Percentiles rank a stretch among this genome's conserved stretches.
Conservation (phyloP, 2,113 vertebrate genomes). For the Entelurus aequoreus region DNA sequence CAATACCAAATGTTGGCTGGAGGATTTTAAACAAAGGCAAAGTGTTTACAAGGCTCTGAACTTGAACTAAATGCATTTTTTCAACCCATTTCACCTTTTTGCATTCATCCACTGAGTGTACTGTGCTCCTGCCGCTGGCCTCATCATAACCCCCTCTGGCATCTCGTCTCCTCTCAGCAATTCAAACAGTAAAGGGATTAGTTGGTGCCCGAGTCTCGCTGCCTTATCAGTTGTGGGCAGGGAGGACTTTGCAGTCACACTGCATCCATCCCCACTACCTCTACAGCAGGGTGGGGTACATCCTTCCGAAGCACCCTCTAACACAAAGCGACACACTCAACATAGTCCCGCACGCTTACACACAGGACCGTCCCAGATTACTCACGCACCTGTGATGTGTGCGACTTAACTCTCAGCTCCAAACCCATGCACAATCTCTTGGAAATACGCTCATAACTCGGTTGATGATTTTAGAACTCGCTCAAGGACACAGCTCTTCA, state of each 20-base stretch:
- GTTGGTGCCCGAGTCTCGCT: slow-evolving; percentile 32
- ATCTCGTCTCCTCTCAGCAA: slow-evolving; percentile 43
- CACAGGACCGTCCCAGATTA: slow-evolving; percentile 9
- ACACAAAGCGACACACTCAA: slow-evolving; percentile 21
- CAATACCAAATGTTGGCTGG: not conserved
- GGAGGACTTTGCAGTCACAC: slow-evolving; percentile 40
- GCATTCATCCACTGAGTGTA: not conserved
- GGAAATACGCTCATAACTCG: slow-evolving; percentile 13
- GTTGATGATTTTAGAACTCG: slow-evolving; percentile 6
- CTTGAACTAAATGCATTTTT: not conserved
- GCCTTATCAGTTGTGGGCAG: slow-evolving; percentile 57
- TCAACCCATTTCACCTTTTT: slow-evolving; percentile 3
- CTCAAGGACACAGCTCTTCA: not conserved
- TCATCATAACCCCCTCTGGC: slow-evolving; percentile 50
- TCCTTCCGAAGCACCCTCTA: not conserved
- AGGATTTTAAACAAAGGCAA: slow-evolving; percentile 8
- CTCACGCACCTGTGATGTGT: slow-evolving; percentile 16
- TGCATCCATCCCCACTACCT: slow-evolving; percentile 26
- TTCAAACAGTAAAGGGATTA: slow-evolving; percentile 55
- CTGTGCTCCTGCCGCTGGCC: slow-evolving; percentile 25
- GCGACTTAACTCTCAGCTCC: slow-evolving; percentile 23
- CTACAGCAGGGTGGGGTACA: slow-evolving; percentile 31
- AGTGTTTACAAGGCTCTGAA: slow-evolving; percentile 5
- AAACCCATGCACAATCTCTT: not conserved
- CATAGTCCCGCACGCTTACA: slow-evolving; percentile 22